Percentiles rank a stretch among this genome's conserved stretches.
These are phyloP conservation scores for Antheraea yamamai DNA, from an alignment of 2,888 invertebrate species.

Conservation along the genomic window DNA sequence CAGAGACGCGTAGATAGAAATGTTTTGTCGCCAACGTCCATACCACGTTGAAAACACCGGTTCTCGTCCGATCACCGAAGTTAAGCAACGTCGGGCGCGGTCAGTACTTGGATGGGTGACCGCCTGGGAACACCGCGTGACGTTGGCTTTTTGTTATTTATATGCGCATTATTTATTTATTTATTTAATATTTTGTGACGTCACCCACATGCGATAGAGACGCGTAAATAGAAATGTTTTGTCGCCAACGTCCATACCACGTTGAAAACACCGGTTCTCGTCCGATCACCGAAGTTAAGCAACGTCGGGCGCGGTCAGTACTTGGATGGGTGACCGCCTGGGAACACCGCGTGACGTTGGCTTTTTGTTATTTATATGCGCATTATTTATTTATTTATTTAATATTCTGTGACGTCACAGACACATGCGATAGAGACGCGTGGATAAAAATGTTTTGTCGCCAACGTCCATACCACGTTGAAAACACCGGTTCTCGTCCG, in stretches of 20 bases:
- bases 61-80: conserved; percentile 75
- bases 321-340: conserved; percentile 79
- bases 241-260: conserved; percentile 60
- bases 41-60: conserved; percentile 62
- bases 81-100: conserved; percentile 71
- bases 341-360: conserved; percentile 56
- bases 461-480: conserved; percentile 32
- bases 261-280: conserved; percentile 74
- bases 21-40: conserved; percentile 34
- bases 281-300: conserved; percentile 80
- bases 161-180: not conserved
- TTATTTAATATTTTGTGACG: not conserved
- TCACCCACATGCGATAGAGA: not conserved
- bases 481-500: conserved; percentile 72
- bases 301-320: conserved; percentile 78
- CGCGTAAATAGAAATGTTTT: conserved; percentile 32
- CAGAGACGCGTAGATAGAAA: not conserved
- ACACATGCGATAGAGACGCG: conserved; percentile 42
- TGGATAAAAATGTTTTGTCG: conserved; percentile 43
- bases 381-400: not conserved
- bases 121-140: conserved; percentile 69
- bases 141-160: conserved; percentile 51
- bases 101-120: conserved; percentile 75
- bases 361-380: conserved; percentile 30
- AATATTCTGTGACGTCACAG: not conserved